These are phyloP conservation scores for Acronicta aceris DNA, from an alignment of 2,888 invertebrate genomes.

Conservation along the genomic window DNA sequence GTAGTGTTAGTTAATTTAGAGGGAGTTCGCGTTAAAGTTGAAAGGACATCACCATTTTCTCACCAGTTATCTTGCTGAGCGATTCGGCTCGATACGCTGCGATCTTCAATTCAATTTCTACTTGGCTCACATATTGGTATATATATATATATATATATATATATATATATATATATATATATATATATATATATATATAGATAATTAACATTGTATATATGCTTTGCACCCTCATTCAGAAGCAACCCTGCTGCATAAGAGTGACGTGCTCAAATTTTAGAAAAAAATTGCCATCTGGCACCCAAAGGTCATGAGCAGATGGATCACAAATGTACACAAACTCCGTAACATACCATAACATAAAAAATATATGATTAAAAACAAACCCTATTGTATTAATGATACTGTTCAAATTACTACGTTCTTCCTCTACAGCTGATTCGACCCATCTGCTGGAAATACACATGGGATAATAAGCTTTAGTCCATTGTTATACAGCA, in stretches of 20 bases:
- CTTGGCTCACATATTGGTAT: too few relatives aligned
- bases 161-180: too few relatives aligned
- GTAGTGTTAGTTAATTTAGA: too few relatives aligned
- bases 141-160: too few relatives aligned
- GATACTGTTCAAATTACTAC: constrained; percentile 37
- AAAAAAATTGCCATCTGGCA: constrained; percentile 52
- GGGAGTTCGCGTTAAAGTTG: too few relatives aligned
- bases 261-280: constrained; percentile 22
- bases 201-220: too few relatives aligned
- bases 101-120: too few relatives aligned
- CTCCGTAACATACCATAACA: constrained; percentile 27
- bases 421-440: constrained; percentile 45
- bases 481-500: fast-evolving
- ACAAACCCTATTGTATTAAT: background rate
- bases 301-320: constrained; percentile 57
- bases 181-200: too few relatives aligned
- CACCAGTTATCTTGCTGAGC: too few relatives aligned
- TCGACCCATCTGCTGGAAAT: constrained; percentile 26
- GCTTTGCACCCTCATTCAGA: too few relatives aligned
- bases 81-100: too few relatives aligned
- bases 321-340: constrained; percentile 31
- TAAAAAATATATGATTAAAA: constrained; percentile 39
- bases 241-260: constrained; percentile 11
- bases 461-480: constrained; percentile 6
- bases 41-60: too few relatives aligned